Percentiles rank a stretch among this genome's conserved stretches.
phyloP scores from a whole-genome alignment of 2,797 vertebrate genomes.

The Tolypeutes matacus region DNA sequence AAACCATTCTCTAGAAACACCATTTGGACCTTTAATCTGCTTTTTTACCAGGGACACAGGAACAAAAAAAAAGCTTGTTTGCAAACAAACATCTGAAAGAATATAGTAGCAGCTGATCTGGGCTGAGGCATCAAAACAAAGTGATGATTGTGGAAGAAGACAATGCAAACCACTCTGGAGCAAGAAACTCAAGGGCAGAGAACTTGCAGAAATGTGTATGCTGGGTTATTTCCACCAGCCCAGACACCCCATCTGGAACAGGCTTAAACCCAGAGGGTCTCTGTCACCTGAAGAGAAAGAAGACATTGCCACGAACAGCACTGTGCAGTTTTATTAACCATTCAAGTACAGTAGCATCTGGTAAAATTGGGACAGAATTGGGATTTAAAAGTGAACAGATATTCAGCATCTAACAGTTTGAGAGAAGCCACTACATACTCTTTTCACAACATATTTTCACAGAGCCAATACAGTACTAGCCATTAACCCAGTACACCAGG shows the following conservation, averaged over 20 bases:
- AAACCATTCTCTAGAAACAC: slow-evolving; percentile 53
- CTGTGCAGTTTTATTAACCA: slow-evolving; percentile 91
- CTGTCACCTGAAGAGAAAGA: slow-evolving; percentile 67
- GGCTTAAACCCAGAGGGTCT: background rate
- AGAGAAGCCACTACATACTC: slow-evolving; percentile 87
- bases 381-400: slow-evolving; percentile 87
- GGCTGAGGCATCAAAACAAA: slow-evolving; percentile 86
- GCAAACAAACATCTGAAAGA: slow-evolving; percentile 83
- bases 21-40: slow-evolving; percentile 36
- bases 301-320: slow-evolving; percentile 85
- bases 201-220: background rate
- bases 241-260: background rate
- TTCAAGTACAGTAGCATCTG: slow-evolving; percentile 89
- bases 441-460: slow-evolving; percentile 87
- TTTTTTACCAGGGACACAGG: slow-evolving; percentile 61
- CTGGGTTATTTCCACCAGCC: slow-evolving; percentile 3
- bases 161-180: slow-evolving; percentile 75
- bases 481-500: slow-evolving; percentile 86
- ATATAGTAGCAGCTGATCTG: slow-evolving; percentile 85
- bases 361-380: slow-evolving; percentile 87
- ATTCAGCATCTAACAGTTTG: slow-evolving; percentile 87
- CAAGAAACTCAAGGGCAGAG: slow-evolving; percentile 31
- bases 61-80: slow-evolving; percentile 80
- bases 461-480: slow-evolving; percentile 89
- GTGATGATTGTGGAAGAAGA: slow-evolving; percentile 84